These are phyloP conservation scores for Pantala flavescens DNA, from an alignment of 1,140 invertebrate species.

Conservation along the genomic window DNA sequence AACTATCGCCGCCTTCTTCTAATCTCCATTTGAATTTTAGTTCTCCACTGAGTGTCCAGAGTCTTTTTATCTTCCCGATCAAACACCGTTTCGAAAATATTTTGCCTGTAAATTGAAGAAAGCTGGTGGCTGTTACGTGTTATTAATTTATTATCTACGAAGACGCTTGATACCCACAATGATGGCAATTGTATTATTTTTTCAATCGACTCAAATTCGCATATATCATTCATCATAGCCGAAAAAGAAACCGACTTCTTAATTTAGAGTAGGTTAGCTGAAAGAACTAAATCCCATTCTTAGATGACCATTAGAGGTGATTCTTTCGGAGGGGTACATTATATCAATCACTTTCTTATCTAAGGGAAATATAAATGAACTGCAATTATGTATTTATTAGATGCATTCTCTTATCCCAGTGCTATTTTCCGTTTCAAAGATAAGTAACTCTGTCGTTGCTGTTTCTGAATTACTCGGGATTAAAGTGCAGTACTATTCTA, in stretches of 20 bases:
- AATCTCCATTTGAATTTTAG: not conserved
- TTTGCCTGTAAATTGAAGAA: not conserved
- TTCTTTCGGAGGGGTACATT: not conserved
- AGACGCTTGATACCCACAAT: not conserved
- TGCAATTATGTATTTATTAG: not conserved
- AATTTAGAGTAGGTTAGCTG: not conserved
- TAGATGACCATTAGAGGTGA: not conserved
- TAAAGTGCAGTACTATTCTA: not conserved
- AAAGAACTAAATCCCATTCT: not conserved
- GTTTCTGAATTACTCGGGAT: not conserved
- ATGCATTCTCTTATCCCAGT: not conserved
- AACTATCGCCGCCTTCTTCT: not conserved
- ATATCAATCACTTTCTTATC: not conserved
- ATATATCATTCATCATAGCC: not conserved
- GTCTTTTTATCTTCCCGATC: not conserved
- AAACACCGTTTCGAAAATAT: not conserved
- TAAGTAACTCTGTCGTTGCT: not conserved
- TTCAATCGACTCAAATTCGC: not conserved
- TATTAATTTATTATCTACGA: conserved; percentile 5
- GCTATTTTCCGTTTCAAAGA: not conserved
- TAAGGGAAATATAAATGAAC: not conserved
- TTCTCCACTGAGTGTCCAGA: not conserved
- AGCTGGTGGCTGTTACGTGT: not conserved
- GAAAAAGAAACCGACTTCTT: not conserved
- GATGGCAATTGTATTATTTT: not conserved